phyloP scores from a whole-genome alignment of 2,113 vertebrate species.

The Nothobranchius furzeri region DNA sequence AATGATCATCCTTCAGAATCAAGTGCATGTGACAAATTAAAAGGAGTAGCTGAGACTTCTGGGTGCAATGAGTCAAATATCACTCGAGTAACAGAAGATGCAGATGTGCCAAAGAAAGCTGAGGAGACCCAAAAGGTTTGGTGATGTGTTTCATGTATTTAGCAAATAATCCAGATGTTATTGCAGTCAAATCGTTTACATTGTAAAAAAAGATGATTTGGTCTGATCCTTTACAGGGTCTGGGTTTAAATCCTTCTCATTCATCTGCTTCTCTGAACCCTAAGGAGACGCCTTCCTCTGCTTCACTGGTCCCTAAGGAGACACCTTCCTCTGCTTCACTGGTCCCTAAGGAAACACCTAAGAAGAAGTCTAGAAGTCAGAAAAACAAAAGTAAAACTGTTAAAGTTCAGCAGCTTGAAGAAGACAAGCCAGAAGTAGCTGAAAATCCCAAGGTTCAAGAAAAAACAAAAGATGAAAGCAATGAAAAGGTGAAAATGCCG shows the following conservation, averaged over 20 bases:
- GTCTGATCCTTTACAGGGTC: slow-evolving; percentile 48
- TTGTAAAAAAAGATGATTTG: not conserved
- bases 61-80: slow-evolving; percentile 2
- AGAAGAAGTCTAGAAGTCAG: slow-evolving; percentile 40
- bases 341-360: slow-evolving; percentile 31
- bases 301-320: slow-evolving; percentile 17
- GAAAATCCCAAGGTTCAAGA: slow-evolving; percentile 10
- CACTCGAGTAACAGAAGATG: slow-evolving; percentile 29
- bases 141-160: not conserved
- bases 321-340: slow-evolving; percentile 12
- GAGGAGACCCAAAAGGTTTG: slow-evolving; percentile 58
- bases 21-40: not conserved
- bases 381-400: slow-evolving; percentile 33
- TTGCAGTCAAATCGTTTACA: too few relatives aligned
- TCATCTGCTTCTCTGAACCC: not conserved
- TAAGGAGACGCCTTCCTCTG: slow-evolving; percentile 34
- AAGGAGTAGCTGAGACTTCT: not conserved
- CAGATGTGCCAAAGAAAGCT: slow-evolving; percentile 10
- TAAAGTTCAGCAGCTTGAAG: not conserved
- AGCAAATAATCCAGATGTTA: not conserved
- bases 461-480: slow-evolving; percentile 23
- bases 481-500: slow-evolving; percentile 30
- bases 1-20: slow-evolving; percentile 26
- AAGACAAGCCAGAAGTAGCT: slow-evolving; percentile 10
- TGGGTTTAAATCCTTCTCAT: slow-evolving; percentile 65